phyloP scores from a whole-genome alignment of 2,888 invertebrate genomes.

The Limenitis camilla region DNA sequence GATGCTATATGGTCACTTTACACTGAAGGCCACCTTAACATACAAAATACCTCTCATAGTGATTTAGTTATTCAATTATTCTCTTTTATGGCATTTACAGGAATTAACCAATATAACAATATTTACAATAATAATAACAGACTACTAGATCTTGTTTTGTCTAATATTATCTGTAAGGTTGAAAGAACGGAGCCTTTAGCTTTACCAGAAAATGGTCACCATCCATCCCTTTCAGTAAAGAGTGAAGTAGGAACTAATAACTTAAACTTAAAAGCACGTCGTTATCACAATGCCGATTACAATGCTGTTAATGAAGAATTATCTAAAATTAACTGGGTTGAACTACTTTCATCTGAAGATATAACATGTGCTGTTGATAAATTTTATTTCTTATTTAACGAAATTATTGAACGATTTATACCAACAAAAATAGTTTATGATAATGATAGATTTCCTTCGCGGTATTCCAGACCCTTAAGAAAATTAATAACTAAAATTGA shows the following conservation, averaged over 20 bases:
- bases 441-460: not conserved
- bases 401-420: not conserved
- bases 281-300: not conserved
- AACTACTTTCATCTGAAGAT: not conserved
- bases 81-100: not conserved
- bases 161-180: not conserved
- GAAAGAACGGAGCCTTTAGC: not conserved
- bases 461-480: not conserved
- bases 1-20: not conserved
- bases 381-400: not conserved
- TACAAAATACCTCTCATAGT: not conserved
- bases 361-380: not conserved
- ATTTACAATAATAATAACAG: not conserved
- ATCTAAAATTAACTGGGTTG: not conserved
- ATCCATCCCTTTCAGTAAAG: not conserved
- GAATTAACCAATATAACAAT: not conserved
- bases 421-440: not conserved
- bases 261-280: not conserved
- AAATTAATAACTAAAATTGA: not conserved
- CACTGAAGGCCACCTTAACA: not conserved
- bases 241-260: not conserved
- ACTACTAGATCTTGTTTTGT: not conserved
- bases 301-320: not conserved
- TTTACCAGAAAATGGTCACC: not conserved
- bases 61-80: not conserved